A percentile compares a stretch with the other conserved stretches of the same genome.
Evolutionary conservation across 1,140 invertebrate species (phyloP).

Genomic region (Phortica variegata): DNA sequence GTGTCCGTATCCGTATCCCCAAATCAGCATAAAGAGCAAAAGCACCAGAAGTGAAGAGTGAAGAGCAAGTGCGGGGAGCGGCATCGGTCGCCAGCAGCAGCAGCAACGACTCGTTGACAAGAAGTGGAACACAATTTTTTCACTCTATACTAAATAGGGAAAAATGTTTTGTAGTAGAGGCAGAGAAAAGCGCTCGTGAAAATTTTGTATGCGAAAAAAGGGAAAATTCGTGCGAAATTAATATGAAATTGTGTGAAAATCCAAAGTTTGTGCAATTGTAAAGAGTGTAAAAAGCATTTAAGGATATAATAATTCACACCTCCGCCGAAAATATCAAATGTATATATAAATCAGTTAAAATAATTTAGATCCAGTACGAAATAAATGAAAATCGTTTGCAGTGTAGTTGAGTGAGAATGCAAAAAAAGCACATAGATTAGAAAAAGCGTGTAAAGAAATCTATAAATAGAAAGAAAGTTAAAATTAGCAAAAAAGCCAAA

Average conservation of each 20-base stretch:
- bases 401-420: no score
- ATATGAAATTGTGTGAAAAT: constrained; percentile 29
- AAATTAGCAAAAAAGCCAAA: not conserved
- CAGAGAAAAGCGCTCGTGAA: constrained; percentile 18
- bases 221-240: constrained; percentile 1
- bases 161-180: constrained; percentile 30
- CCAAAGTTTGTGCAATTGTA: constrained; percentile 37
- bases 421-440: no score
- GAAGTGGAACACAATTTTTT: constrained; percentile 28
- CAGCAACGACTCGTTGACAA: constrained; percentile 12
- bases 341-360: no score
- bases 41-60: constrained; percentile 43
- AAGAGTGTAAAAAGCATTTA: constrained; percentile 3
- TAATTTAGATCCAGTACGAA: no score
- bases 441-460: not conserved
- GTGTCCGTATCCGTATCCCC: not conserved
- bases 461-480: not conserved
- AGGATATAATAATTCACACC: no score
- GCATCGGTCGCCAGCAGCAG: constrained; percentile 26
- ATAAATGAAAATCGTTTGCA: no score
- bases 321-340: no score
- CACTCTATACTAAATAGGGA: constrained; percentile 44
- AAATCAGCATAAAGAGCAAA: constrained; percentile 45
- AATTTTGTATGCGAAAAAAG: constrained; percentile 26
- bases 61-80: constrained; percentile 28